Percentiles rank a stretch among this genome's conserved stretches.
Conservation (phyloP, 2,888 invertebrate genomes). For the Salpingus planirostris region DNA sequence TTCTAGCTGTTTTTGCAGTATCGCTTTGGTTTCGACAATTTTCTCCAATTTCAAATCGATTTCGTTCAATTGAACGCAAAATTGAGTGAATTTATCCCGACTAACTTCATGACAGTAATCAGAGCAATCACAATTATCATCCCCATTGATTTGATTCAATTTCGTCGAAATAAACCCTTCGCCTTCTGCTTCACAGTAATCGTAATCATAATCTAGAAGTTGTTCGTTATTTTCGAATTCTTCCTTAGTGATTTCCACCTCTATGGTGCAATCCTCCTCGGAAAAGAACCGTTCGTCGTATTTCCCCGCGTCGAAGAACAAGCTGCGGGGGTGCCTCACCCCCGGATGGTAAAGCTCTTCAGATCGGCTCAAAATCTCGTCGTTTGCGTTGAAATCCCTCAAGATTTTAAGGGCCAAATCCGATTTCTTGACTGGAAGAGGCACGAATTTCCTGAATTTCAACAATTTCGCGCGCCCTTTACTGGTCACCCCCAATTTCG, state of each 20-base stretch:
- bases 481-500: conserved; percentile 25
- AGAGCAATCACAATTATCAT: neutral
- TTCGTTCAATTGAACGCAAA: conserved; percentile 8
- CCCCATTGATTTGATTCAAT: neutral
- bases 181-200: neutral
- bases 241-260: conserved; percentile 17
- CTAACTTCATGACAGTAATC: neutral
- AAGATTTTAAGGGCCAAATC: no score
- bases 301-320: conserved; percentile 30
- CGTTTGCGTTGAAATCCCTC: conserved; percentile 20
- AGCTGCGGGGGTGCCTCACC: conserved; percentile 27
- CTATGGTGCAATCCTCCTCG: conserved; percentile 27
- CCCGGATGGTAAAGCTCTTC: conserved; percentile 26
- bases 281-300: conserved; percentile 28
- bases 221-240: neutral
- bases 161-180: no score
- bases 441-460: conserved; percentile 30
- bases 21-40: conserved; percentile 2
- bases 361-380: conserved; percentile 17
- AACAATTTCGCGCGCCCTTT: conserved; percentile 29
- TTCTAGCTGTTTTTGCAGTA: conserved; percentile 5
- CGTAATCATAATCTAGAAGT: neutral
- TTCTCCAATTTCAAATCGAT: conserved; percentile 7
- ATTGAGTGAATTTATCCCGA: conserved; percentile 8
- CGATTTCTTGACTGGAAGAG: no score